Percentiles rank a stretch among this genome's conserved stretches.
These are phyloP conservation scores for Neocrepidodera transversa DNA, from an alignment of 2,888 invertebrate genomes.

Conservation along the genomic window DNA sequence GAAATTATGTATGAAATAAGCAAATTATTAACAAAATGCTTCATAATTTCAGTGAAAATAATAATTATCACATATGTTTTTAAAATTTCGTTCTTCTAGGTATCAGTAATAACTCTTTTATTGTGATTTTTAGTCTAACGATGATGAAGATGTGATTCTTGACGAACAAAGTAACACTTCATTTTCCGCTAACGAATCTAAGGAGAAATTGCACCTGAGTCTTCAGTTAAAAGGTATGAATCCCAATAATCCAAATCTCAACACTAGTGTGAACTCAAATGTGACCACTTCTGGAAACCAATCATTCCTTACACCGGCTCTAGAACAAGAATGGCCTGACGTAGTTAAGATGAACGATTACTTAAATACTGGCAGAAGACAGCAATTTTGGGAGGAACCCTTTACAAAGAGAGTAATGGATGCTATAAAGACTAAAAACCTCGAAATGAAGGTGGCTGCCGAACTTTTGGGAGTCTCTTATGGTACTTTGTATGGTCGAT, in stretches of 20 bases:
- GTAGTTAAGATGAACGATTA: constrained; percentile 89
- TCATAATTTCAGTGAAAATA: too few relatives aligned
- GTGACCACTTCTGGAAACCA: constrained; percentile 50
- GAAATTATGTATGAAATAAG: too few relatives aligned
- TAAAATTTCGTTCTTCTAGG: too few relatives aligned
- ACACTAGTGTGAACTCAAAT: too few relatives aligned
- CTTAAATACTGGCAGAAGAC: constrained; percentile 81
- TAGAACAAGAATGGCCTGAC: constrained; percentile 65
- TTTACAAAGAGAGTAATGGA: constrained; percentile 90
- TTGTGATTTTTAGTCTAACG: constrained; percentile 40
- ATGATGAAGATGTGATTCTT: constrained; percentile 47
- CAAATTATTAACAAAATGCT: too few relatives aligned
- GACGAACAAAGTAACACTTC: constrained; percentile 51
- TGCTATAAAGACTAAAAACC: constrained; percentile 86
- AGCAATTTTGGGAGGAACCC: constrained; percentile 93
- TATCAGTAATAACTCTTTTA: too few relatives aligned
- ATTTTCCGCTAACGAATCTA: constrained; percentile 41
- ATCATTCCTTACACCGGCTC: constrained; percentile 55
- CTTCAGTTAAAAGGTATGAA: constrained; percentile 44
- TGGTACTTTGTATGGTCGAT: constrained; percentile 88
- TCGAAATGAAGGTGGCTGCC: constrained; percentile 93
- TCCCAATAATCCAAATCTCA: too few relatives aligned
- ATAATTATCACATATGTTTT: too few relatives aligned
- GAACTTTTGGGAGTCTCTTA: constrained; percentile 90
- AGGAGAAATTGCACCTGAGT: constrained; percentile 41